Evolutionary conservation across 2,888 invertebrate species (phyloP).

Genomic region (Mythimna vitellina): DNA sequence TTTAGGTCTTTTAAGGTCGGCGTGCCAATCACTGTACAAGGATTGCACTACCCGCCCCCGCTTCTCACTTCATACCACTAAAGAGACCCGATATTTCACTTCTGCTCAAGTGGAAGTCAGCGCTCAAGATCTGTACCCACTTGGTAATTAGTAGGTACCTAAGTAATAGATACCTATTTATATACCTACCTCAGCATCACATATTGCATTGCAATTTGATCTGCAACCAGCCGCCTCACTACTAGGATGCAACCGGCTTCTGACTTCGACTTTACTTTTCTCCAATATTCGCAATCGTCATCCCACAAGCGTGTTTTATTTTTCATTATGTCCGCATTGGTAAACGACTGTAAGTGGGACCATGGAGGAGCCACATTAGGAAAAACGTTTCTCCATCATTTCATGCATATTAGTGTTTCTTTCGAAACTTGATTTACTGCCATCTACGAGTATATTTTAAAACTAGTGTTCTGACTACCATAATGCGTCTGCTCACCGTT

Average conservation of each 20-base stretch:
- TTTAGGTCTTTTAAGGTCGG: too few relatives aligned
- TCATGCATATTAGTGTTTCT: too few relatives aligned
- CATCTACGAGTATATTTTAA: slow-evolving; percentile 23
- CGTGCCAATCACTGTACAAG: too few relatives aligned
- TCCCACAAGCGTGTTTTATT: not conserved
- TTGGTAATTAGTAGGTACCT: too few relatives aligned
- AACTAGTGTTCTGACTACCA: not conserved
- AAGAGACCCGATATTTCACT: too few relatives aligned
- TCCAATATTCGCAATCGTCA: not conserved
- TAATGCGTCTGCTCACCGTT: slow-evolving; percentile 20
- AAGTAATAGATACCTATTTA: too few relatives aligned
- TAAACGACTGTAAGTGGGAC: not conserved
- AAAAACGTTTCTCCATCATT: not conserved
- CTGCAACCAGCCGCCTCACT: not conserved
- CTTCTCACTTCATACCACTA: too few relatives aligned
- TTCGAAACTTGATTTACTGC: slow-evolving; percentile 8
- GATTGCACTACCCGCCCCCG: too few relatives aligned
- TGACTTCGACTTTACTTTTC: not conserved
- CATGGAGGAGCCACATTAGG: not conserved
- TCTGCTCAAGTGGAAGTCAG: too few relatives aligned
- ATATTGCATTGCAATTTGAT: not conserved
- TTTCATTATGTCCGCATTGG: not conserved
- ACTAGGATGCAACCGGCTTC: not conserved
- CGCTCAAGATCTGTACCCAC: too few relatives aligned
- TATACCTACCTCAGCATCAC: too few relatives aligned